Evolutionary conservation across 2,888 invertebrate genomes (phyloP).

Genomic region (Drosophila algonquin): DNA sequence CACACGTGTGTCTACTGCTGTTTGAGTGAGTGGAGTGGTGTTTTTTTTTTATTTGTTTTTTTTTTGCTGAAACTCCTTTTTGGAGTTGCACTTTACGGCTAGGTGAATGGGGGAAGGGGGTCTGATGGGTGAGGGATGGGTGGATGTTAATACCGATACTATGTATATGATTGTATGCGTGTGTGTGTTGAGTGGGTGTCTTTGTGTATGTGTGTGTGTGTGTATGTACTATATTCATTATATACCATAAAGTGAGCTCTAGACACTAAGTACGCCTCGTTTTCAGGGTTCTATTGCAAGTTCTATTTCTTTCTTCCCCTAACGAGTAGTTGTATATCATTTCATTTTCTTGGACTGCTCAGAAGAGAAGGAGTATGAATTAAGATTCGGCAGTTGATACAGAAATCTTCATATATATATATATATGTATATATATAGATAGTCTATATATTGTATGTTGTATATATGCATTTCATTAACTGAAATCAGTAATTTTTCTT

Average conservation of each 20-base stretch:
- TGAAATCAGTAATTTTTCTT: constrained; percentile 35
- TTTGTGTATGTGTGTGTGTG: constrained; percentile 16
- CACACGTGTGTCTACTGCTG: constrained; percentile 40
- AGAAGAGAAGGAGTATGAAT: constrained; percentile 83
- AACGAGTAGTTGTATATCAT: not conserved
- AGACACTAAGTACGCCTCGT: constrained; percentile 7
- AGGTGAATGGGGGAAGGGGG: constrained; percentile 19
- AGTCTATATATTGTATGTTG: constrained; percentile 14
- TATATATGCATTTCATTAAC: constrained; percentile 7
- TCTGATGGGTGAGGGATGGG: constrained; percentile 6
- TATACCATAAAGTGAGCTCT: constrained; percentile 10
- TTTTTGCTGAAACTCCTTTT: constrained; percentile 6
- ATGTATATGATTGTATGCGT: constrained; percentile 22
- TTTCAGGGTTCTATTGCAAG: constrained; percentile 17
- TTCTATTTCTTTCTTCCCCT: constrained; percentile 38
- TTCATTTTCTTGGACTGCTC: constrained; percentile 68
- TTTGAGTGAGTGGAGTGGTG: constrained; percentile 19
- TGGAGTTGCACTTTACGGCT: constrained; percentile 37
- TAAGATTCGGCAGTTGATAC: constrained; percentile 84
- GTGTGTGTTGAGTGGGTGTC: not conserved
- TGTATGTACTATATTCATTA: constrained; percentile 21
- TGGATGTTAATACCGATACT: constrained; percentile 16
- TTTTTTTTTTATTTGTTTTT: too few relatives aligned
- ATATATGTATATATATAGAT: constrained; percentile 36
- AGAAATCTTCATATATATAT: constrained; percentile 75